These are phyloP conservation scores for Nothobranchius furzeri DNA, from an alignment of 2,113 vertebrate genomes.

Conservation along the genomic window DNA sequence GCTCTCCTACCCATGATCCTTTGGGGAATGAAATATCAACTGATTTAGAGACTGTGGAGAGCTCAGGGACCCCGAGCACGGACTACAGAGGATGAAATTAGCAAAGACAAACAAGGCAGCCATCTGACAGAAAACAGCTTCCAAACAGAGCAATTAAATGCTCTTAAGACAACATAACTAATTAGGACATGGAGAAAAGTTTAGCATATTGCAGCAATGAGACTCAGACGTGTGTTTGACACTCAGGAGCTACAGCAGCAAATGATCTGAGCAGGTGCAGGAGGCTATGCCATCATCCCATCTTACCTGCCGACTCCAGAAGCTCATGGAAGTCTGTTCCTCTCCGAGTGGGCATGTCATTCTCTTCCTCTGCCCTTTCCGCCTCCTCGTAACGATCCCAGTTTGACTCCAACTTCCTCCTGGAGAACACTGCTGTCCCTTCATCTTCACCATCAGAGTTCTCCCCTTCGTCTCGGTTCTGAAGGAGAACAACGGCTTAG, in stretches of 20 bases:
- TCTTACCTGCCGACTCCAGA: constrained; percentile 85
- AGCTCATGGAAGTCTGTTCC: constrained; percentile 89
- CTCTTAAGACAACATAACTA: constrained; percentile 24
- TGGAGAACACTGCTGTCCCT: constrained; percentile 79
- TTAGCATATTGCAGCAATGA: constrained; percentile 9
- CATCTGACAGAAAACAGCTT: constrained; percentile 30
- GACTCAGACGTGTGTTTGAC: constrained; percentile 14
- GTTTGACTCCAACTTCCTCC: constrained; percentile 90
- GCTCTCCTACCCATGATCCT: constrained; percentile 7
- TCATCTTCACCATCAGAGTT: constrained; percentile 71
- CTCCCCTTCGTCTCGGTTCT: constrained; percentile 72
- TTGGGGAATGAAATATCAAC: constrained; percentile 15
- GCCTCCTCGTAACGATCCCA: constrained; percentile 88
- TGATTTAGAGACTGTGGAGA: constrained; percentile 18
- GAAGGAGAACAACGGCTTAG: not conserved
- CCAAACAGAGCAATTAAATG: constrained; percentile 41
- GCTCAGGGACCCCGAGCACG: constrained; percentile 10
- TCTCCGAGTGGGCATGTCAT: constrained; percentile 80
- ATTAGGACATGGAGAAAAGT: constrained; percentile 33
- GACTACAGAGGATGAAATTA: constrained; percentile 31
- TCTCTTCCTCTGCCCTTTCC: constrained; percentile 74
- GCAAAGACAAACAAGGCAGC: constrained; percentile 19
- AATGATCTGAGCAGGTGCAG: not conserved
- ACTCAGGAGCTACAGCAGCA: constrained; percentile 7
- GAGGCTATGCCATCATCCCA: not conserved